These are phyloP conservation scores for Orchesella flavescens DNA, from an alignment of 2,888 invertebrate genomes.

Conservation along the genomic window DNA sequence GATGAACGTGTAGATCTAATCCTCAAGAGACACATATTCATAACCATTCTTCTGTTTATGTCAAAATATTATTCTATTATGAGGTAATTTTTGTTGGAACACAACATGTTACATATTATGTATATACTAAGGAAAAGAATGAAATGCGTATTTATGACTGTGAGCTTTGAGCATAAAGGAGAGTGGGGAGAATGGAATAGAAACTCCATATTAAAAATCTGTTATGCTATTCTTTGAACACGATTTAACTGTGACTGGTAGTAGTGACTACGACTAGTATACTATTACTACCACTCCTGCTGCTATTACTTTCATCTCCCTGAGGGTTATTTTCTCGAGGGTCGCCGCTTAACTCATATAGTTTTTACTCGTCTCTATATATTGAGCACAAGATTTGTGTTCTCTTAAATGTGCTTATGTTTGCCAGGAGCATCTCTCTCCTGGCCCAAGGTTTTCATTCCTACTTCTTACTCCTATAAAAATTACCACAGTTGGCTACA, in stretches of 20 bases:
- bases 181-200: not conserved
- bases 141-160: conserved; percentile 24
- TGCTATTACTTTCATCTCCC: conserved; percentile 17
- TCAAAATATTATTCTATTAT: conserved; percentile 33
- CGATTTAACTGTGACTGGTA: not conserved
- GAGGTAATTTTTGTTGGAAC: conserved; percentile 14
- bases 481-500: not conserved
- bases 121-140: too few relatives aligned
- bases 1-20: conserved; percentile 34
- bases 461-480: not conserved
- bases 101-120: not conserved
- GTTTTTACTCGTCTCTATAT: not conserved
- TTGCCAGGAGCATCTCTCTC: not conserved
- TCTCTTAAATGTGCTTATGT: not conserved
- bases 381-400: not conserved
- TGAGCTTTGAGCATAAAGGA: conserved; percentile 3
- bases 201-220: conserved; percentile 20
- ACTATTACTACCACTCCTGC: conserved; percentile 6
- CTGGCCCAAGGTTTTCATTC: not conserved
- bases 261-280: not conserved
- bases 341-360: conserved; percentile 1
- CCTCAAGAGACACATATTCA: conserved; percentile 25
- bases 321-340: not conserved
- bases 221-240: conserved; percentile 20
- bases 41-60: conserved; percentile 33